Conservation (phyloP, 2,113 vertebrate genomes). For the Crocuta crocuta region DNA sequence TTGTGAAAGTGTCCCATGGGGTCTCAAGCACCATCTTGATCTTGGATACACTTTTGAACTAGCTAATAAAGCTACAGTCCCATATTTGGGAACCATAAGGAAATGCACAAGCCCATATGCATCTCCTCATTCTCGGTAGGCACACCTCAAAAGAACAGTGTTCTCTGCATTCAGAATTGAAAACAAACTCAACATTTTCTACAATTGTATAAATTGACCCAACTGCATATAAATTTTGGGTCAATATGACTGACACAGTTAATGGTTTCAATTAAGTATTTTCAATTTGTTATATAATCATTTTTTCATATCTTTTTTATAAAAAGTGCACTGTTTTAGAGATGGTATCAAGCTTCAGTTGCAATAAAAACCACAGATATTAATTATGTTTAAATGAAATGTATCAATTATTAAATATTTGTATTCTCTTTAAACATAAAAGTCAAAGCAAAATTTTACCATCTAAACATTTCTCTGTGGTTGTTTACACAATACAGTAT, state of each 20-base stretch:
- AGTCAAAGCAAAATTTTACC: not conserved
- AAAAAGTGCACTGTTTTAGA: slow-evolving; percentile 36
- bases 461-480: not conserved
- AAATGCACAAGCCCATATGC: not conserved
- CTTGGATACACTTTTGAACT: not conserved
- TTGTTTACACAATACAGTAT: not conserved
- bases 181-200: not conserved
- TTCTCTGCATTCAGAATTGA: not conserved
- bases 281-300: not conserved
- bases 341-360: not conserved
- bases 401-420: slow-evolving; percentile 47
- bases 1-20: not conserved
- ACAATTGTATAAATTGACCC: not conserved
- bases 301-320: not conserved
- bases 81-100: not conserved
- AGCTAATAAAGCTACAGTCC: not conserved
- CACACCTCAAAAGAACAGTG: not conserved
- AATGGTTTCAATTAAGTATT: not conserved
- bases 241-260: not conserved
- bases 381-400: not conserved
- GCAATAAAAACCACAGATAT: not conserved
- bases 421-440: slow-evolving; percentile 13
- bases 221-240: not conserved
- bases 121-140: not conserved
- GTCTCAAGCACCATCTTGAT: not conserved